phyloP scores from a whole-genome alignment of 2,797 vertebrate species.

The Micrastur ruficollis region DNA sequence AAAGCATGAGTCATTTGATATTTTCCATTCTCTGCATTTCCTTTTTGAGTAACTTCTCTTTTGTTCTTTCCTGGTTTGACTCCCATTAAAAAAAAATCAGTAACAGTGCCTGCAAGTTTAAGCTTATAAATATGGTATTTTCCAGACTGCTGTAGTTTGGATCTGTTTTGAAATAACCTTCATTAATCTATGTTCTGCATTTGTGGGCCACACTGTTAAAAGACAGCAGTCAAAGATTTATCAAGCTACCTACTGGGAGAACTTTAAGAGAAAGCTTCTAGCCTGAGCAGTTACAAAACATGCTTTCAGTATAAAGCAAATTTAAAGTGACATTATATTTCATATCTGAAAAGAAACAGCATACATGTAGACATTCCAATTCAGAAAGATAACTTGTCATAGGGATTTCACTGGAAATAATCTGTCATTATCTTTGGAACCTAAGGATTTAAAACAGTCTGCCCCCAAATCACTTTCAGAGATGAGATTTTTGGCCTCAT shows the following conservation, averaged over 20 bases:
- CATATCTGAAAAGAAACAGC: neutral
- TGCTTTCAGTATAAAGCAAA: neutral
- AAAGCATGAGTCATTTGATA: constrained; percentile 27
- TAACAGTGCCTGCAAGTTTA: neutral
- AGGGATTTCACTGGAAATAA: neutral
- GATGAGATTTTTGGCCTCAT: neutral
- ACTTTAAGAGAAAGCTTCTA: neutral
- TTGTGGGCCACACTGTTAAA: neutral
- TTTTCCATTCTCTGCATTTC: neutral
- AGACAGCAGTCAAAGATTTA: neutral
- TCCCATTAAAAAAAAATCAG: neutral
- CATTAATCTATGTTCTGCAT: neutral
- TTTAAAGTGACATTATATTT: neutral
- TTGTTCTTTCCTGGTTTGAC: neutral
- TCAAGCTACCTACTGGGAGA: neutral
- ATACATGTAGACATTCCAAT: neutral
- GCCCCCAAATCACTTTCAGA: neutral
- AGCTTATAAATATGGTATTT: neutral
- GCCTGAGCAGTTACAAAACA: neutral
- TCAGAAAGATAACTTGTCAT: neutral
- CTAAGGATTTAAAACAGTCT: neutral
- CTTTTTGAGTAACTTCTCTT: constrained; percentile 40
- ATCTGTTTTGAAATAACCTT: constrained; percentile 1
- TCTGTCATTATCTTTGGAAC: neutral
- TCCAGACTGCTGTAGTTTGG: neutral